Conservation (phyloP, 1,140 invertebrate species). For the Tetramorium parvispinum region DNA sequence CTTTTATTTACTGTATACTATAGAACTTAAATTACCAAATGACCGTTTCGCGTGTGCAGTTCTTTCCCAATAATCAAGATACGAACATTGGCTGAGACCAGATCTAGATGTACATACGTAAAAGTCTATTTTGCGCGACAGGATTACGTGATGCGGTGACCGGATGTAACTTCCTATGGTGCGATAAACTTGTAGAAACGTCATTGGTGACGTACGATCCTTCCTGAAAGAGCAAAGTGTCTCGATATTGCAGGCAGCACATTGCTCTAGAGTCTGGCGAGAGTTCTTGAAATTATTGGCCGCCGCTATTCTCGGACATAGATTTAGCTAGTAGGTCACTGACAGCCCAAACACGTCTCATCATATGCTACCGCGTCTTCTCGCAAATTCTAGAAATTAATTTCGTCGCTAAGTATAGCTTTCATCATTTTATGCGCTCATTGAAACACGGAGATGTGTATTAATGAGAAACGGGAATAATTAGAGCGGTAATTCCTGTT, state of each 20-base stretch:
- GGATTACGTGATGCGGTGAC: slow-evolving; percentile 13
- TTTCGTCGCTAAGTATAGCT: background rate
- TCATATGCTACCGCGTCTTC: background rate
- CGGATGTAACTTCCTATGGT: background rate
- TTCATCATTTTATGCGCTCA: background rate
- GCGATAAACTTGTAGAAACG: slow-evolving; percentile 28
- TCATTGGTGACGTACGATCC: slow-evolving; percentile 46
- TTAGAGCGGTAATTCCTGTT: background rate
- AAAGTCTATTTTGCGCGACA: slow-evolving; percentile 20
- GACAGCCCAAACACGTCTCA: slow-evolving; percentile 38
- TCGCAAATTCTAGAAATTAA: slow-evolving; percentile 7
- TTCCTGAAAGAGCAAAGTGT: slow-evolving; percentile 49
- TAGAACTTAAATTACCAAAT: background rate
- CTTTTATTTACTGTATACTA: background rate
- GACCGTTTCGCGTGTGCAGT: background rate
- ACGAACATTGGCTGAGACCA: slow-evolving; percentile 1
- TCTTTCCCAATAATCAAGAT: background rate
- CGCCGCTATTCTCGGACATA: slow-evolving; percentile 47
- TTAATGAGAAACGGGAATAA: background rate
- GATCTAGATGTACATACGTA: background rate
- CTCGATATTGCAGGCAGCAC: slow-evolving; percentile 14
- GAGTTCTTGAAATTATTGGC: slow-evolving; percentile 52
- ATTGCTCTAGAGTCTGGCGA: background rate
- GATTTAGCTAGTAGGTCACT: slow-evolving; percentile 57
- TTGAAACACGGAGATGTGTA: background rate